Conservation (phyloP, 2,797 vertebrate species). For the Sebastes trivittatus region DNA sequence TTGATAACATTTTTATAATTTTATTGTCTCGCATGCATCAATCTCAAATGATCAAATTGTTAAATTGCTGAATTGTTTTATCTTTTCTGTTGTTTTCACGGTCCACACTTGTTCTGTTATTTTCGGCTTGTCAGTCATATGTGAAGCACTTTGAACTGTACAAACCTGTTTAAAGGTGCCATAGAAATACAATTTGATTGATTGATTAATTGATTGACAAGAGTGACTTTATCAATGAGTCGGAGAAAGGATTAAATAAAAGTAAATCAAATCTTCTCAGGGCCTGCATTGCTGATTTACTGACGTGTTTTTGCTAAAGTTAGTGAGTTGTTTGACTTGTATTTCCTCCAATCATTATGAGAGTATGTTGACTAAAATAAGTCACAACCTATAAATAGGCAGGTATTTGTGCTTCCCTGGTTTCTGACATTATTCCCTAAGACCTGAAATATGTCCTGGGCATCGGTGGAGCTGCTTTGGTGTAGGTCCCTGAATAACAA, state of each 20-base stretch:
- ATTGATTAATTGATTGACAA: neutral
- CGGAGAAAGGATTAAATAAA: neutral
- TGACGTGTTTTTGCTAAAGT: neutral
- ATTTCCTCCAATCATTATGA: neutral
- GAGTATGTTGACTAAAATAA: neutral
- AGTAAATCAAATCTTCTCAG: neutral
- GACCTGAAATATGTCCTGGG: neutral
- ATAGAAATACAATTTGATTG: neutral
- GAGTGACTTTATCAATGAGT: neutral
- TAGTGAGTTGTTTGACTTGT: neutral
- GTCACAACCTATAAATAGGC: neutral
- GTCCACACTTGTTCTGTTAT: neutral
- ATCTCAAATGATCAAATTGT: neutral
- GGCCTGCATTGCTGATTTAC: neutral
- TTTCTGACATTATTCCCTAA: neutral
- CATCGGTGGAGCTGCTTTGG: neutral
- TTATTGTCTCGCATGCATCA: too few species aligned
- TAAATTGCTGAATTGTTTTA: neutral
- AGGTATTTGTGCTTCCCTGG: neutral
- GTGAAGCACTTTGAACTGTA: neutral
- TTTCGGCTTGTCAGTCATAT: neutral
- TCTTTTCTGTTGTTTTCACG: neutral
- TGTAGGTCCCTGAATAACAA: slow-evolving; percentile 30
- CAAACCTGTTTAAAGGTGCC: neutral
- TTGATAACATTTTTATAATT: neutral